Evolutionary conservation across 2,113 vertebrate species (phyloP).

Genomic region (Montifringilla adamsi): DNA sequence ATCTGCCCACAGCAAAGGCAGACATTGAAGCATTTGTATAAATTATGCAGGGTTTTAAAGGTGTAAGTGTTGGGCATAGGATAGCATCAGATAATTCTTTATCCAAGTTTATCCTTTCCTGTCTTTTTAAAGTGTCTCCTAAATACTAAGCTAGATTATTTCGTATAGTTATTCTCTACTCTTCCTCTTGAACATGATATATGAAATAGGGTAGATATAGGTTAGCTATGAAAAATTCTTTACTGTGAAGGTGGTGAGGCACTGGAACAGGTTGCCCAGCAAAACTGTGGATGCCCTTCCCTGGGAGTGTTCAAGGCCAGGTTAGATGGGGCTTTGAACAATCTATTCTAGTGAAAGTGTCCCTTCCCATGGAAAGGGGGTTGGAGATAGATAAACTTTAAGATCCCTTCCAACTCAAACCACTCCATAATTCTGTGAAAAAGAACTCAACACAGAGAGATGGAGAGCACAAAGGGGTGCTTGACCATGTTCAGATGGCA

Average conservation of each 20-base stretch:
- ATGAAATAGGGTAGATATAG: background rate
- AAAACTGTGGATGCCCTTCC: background rate
- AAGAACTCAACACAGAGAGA: background rate
- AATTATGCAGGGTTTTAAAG: background rate
- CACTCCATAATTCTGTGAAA: background rate
- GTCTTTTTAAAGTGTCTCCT: background rate
- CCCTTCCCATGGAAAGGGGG: background rate
- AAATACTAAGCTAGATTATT: background rate
- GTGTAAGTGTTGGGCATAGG: background rate
- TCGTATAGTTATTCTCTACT: background rate
- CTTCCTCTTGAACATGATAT: background rate
- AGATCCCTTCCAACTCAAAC: background rate
- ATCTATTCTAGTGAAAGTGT: background rate
- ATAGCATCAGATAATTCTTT: background rate
- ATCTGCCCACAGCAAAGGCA: background rate
- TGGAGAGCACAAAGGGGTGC: background rate
- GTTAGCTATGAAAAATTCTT: background rate
- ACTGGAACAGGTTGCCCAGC: background rate
- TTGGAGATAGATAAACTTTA: background rate
- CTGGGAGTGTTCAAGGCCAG: background rate
- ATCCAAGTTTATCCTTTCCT: background rate
- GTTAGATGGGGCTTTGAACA: background rate
- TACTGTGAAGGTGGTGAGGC: background rate
- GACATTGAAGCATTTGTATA: background rate
- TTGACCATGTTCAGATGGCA: background rate